Base-by-base conservation (phyloP, 2,888 invertebrate species). In the Cosmia pyralina region DNA sequence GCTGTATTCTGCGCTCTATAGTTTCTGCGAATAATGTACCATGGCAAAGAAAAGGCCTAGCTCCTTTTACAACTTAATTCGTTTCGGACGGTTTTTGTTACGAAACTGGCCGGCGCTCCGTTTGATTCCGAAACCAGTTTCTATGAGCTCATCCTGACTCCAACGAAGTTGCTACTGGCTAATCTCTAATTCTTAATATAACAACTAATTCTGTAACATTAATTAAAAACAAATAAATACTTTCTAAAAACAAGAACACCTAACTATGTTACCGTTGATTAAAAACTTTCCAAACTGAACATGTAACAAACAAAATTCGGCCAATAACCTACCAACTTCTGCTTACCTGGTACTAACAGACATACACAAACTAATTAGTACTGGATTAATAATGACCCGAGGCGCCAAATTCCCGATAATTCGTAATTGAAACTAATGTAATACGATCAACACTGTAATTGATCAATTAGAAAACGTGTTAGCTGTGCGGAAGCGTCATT, bases 391-490 rank as follows among this genome's bases (percentile, higher is more conserved):
- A 66, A 71, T 81, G 68, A 62, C 46, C 64, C 34, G 11, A 63
- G 52, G 52, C 65, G 46, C 48, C 53, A 22, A 76, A 63, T 55
- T 58, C 53, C 46, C 63, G 71, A 81, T 74, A 67, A 66, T 58
- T 55, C 62, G 69, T 81, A 72, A 81, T 73, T 84, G 82, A 69
- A 69, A 77, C 73, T 73, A 84, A 82, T 74, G 57, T 71, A 71
- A 73, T 38, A 53, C 34, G 50, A 82, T 84, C 44, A 67, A 53
- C 59, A 13, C 1, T 46, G 52, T 76, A 73, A 82, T 84, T 77
- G 62, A 60, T 50, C 72, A 60, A 76, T 76, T 69, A 68, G 69
- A 62, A 70, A 72, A 65, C 53, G 52, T 81, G 67, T 75, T 70
- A 22, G n/a, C n/a, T 72, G 22, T 28, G 19, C 13, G 15, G 22